Evolutionary conservation across 2,797 vertebrate species (phyloP).

Genomic region (Melanogrammus aeglefinus): DNA sequence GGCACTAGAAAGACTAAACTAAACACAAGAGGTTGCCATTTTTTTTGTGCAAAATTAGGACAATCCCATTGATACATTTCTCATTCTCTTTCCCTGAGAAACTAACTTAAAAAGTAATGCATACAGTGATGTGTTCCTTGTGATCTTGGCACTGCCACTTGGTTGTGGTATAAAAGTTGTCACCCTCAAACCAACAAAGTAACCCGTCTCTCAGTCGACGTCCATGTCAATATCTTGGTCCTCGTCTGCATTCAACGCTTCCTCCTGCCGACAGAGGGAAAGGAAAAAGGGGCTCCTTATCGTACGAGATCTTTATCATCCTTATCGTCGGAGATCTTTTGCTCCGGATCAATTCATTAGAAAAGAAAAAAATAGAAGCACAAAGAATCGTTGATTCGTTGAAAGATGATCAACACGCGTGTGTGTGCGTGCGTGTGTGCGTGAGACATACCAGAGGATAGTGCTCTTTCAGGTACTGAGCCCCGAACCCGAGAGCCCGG

Average conservation of each 20-base stretch:
- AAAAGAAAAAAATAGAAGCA: no score
- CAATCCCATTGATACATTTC: neutral
- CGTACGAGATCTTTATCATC: no score
- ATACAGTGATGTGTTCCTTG: no score
- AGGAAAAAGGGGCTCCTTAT: neutral
- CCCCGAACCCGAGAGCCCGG: slow-evolving; percentile 74
- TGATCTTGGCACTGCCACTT: no score
- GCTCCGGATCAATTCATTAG: no score
- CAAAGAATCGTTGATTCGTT: no score
- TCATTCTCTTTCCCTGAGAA: neutral
- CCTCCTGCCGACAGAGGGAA: neutral
- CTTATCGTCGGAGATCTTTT: neutral
- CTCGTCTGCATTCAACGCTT: neutral
- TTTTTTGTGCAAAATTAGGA: no score
- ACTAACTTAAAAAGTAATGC: no score
- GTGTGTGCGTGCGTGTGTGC: slow-evolving; percentile 80
- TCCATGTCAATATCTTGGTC: neutral
- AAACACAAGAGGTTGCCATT: no score
- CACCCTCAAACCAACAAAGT: neutral
- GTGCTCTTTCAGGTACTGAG: slow-evolving; percentile 75
- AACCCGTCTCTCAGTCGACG: neutral
- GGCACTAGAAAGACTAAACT: no score
- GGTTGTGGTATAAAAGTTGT: no score
- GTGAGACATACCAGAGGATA: slow-evolving; percentile 59
- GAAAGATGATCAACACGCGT: slow-evolving; percentile 52